Evolutionary conservation across 2,113 vertebrate species (phyloP).

Genomic region (Tiliqua scincoides): DNA sequence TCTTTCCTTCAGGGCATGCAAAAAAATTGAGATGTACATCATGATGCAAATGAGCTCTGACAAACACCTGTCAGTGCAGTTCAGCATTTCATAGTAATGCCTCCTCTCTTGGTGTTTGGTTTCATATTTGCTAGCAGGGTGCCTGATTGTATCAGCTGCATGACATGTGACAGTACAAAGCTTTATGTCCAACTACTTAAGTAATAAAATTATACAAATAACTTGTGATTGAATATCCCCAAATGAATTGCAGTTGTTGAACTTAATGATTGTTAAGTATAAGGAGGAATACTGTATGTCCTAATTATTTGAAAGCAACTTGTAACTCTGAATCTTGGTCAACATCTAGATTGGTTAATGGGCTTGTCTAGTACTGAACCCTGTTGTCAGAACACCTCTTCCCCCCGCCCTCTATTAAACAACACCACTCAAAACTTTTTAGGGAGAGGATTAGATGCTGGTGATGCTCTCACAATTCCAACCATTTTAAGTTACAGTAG

Average conservation of each 20-base stretch:
- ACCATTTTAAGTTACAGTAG: background rate
- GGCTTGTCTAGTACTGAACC: background rate
- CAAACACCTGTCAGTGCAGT: constrained; percentile 25
- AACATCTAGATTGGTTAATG: background rate
- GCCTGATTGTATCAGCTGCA: constrained; percentile 43
- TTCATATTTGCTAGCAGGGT: constrained; percentile 38
- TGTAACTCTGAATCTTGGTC: background rate
- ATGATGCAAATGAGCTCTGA: constrained; percentile 8
- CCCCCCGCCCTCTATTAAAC: background rate
- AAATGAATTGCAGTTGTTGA: background rate
- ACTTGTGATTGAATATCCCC: constrained; percentile 27
- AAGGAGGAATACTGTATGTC: background rate
- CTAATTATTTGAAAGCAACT: background rate
- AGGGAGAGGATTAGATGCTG: background rate
- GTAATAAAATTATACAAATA: constrained; percentile 10
- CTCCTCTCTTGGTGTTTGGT: constrained; percentile 43
- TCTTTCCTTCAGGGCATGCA: background rate
- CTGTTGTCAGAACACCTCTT: background rate
- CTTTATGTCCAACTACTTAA: constrained; percentile 39
- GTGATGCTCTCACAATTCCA: background rate
- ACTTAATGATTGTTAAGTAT: background rate
- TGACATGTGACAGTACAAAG: constrained; percentile 23
- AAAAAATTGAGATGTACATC: constrained; percentile 36
- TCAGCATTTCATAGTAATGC: constrained; percentile 38
- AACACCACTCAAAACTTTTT: no score